These are phyloP conservation scores for Pinctada fucata DNA, from an alignment of 2,888 invertebrate species.

Conservation along the genomic window DNA sequence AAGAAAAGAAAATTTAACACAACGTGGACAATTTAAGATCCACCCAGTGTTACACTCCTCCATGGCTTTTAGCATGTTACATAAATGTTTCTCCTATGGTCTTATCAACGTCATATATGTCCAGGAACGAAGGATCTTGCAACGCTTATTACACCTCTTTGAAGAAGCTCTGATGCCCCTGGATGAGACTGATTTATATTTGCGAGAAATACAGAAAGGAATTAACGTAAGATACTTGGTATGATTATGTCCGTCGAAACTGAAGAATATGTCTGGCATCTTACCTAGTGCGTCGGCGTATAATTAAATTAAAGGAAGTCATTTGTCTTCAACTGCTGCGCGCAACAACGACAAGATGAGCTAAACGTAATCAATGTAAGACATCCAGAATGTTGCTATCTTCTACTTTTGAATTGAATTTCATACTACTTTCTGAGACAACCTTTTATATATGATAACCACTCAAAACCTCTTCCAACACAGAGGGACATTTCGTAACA, in stretches of 20 bases:
- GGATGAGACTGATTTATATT: conserved; percentile 49
- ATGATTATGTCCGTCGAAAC: conserved; percentile 49
- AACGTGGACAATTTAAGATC: neutral
- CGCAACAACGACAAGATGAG: conserved; percentile 34
- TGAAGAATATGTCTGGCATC: conserved; percentile 48
- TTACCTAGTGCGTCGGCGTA: conserved; percentile 29
- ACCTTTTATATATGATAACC: neutral
- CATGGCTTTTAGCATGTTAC: conserved; percentile 35
- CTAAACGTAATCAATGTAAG: conserved; percentile 45
- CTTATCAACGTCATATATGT: conserved; percentile 36
- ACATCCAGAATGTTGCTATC: conserved; percentile 39
- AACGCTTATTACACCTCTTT: conserved; percentile 49
- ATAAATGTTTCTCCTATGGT: conserved; percentile 43
- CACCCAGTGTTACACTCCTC: conserved; percentile 40
- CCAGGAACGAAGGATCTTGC: conserved; percentile 53
- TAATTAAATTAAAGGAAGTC: conserved; percentile 31
- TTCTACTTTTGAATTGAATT: neutral
- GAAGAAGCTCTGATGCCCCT: conserved; percentile 36
- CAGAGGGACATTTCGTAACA: conserved; percentile 20
- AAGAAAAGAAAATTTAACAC: too few relatives aligned
- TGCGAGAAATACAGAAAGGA: conserved; percentile 39
- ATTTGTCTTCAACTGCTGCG: conserved; percentile 41
- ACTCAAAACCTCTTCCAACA: neutral
- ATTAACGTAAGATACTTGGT: conserved; percentile 45
- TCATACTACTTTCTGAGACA: neutral